Base-by-base conservation (phyloP, 2,113 vertebrate species). In the Aspidoscelis tigris region DNA sequence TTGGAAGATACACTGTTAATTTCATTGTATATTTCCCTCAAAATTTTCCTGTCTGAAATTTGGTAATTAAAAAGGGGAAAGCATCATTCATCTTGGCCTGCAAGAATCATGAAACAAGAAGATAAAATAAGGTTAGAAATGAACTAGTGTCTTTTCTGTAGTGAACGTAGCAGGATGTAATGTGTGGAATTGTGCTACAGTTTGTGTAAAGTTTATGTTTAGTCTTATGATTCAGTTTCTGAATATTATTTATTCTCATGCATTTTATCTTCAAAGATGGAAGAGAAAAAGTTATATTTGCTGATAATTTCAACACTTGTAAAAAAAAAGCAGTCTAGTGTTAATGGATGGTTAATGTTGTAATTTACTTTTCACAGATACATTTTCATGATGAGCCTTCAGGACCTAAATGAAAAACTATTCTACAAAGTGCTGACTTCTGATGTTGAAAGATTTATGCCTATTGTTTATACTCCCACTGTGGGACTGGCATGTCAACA, bases 401-500 rank as follows among this genome's bases (percentile, higher is more conserved):
- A 99, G 95, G 98, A 99, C 90, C 96, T 94, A 89, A 99, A 98
- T 41, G 98, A 99, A 94, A 99, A 99, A 90, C 97, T 99, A 33
- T 99, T 99, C 94, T 99, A 99, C 80, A 96, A 96, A 87, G 95
- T 98, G 72, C 93, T 99, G 50, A 89, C 92, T 66, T 99, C 97
- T 85, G 96, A 99, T 91, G 95, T 99, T 22, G 98, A 99, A 84
- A 96, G 93, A 91, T 99, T 99, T 91, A 98, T 99, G 99, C 99
- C 99, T 74, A 96, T 99, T 88, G 98, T 99, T 85, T 99, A 99
- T 94, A 99, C 98, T 70, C 98, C 98, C 78, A 99, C 96, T 0
- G 98, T 99, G 85, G 99, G 99, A 66, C 94, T 98, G 89, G 99
- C 98, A 86, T 99, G 99, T 92, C 98, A 99, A 66, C 97, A 97